phyloP scores from a whole-genome alignment of 1,140 invertebrate genomes.

The Brachionus angularis region DNA sequence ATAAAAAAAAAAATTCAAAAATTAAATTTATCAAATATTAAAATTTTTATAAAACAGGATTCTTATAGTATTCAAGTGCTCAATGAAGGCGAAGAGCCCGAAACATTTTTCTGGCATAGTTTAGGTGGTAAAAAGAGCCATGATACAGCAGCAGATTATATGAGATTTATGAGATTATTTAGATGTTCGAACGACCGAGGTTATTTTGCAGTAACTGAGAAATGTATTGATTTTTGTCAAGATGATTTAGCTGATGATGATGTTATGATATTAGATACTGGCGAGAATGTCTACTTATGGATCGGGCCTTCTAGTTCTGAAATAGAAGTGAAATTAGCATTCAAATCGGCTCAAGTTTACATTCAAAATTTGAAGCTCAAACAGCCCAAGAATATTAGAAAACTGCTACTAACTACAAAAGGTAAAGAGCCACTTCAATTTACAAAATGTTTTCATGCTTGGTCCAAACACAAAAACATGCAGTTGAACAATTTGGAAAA shows the following conservation, averaged over 20 bases:
- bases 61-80: conserved; percentile 65
- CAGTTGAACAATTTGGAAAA: conserved; percentile 37
- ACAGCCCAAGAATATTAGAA: conserved; percentile 82
- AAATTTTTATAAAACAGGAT: too few species aligned
- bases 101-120: conserved; percentile 97
- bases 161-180: conserved; percentile 89
- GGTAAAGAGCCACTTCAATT: conserved; percentile 54
- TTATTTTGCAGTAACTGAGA: conserved; percentile 97
- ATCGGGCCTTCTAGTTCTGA: conserved; percentile 89
- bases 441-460: conserved; percentile 97
- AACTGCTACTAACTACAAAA: conserved; percentile 31
- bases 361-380: conserved; percentile 93
- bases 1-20: too few species aligned
- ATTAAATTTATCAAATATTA: too few species aligned
- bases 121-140: conserved; percentile 87
- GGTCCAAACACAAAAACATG: conserved; percentile 64
- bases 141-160: conserved; percentile 81
- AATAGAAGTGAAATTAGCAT: conserved; percentile 96
- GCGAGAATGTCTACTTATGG: conserved; percentile 96
- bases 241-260: conserved; percentile 98
- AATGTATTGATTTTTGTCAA: conserved; percentile 99
- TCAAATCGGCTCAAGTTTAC: conserved; percentile 97
- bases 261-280: conserved; percentile 99
- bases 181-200: conserved; percentile 98
- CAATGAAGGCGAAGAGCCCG: conserved; percentile 93